These are phyloP conservation scores for Napeogenes sylphis DNA, from an alignment of 2,888 invertebrate species.

Conservation along the genomic window DNA sequence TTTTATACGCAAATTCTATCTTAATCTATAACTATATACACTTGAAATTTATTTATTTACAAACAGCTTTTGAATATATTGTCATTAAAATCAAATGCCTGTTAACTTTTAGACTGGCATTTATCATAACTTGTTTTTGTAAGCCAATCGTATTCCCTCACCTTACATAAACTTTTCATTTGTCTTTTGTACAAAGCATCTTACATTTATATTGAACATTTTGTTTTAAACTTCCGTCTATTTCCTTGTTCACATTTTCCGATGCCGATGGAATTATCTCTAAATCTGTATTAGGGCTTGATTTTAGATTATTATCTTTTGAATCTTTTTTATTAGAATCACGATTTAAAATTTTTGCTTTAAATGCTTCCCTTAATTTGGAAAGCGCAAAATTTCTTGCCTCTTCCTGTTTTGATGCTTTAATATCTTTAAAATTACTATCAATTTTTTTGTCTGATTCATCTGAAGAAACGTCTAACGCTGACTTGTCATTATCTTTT, in stretches of 20 bases:
- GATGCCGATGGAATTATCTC: constrained; percentile 20
- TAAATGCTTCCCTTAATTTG: constrained; percentile 14
- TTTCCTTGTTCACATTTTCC: constrained; percentile 10
- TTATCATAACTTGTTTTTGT: too few species aligned
- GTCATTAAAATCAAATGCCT: too few species aligned
- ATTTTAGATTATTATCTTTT: neutral
- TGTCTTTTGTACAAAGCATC: constrained; percentile 57
- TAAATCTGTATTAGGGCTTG: neutral
- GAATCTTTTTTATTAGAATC: constrained; percentile 7
- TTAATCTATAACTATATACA: too few species aligned
- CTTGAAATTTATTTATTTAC: constrained; percentile 10
- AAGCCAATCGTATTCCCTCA: too few species aligned
- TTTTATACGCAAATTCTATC: too few species aligned
- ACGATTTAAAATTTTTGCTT: constrained; percentile 1
- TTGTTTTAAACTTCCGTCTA: constrained; percentile 44
- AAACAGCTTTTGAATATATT: too few species aligned
- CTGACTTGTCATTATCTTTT: neutral
- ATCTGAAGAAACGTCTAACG: neutral
- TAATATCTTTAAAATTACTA: neutral
- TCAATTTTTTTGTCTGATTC: neutral
- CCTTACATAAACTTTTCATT: constrained; percentile 7
- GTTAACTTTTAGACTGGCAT: too few species aligned
- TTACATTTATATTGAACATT: constrained; percentile 60
- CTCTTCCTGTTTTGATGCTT: neutral
- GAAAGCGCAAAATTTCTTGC: constrained; percentile 9